Conservation (phyloP, 2,113 vertebrate species). For the Mellivora capensis region DNA sequence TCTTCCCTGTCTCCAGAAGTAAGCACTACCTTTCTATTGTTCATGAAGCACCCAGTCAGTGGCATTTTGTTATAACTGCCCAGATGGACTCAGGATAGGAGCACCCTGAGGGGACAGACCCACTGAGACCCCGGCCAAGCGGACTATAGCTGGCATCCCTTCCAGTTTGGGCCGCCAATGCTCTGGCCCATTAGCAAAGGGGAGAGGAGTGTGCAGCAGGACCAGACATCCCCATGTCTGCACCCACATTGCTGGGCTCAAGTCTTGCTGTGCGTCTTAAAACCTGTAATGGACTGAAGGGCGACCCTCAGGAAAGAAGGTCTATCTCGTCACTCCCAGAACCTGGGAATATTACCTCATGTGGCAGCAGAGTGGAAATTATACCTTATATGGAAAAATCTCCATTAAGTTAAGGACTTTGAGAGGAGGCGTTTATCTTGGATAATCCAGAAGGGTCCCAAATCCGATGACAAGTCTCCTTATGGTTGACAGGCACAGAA, state of each 20-base stretch:
- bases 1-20: background rate
- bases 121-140: background rate
- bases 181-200: background rate
- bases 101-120: background rate
- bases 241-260: background rate
- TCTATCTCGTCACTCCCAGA: background rate
- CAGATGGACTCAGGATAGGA: background rate
- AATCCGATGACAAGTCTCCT: background rate
- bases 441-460: background rate
- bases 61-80: background rate
- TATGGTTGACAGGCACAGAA: background rate
- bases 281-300: background rate
- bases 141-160: too few species aligned
- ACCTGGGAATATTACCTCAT: background rate
- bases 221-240: too few species aligned
- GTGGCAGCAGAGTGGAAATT: background rate
- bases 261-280: background rate
- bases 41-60: background rate
- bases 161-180: accelerated
- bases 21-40: background rate
- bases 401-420: background rate
- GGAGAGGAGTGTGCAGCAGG: background rate
- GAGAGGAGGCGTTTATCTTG: background rate
- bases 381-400: background rate
- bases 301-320: background rate